Evolutionary conservation across 2,797 vertebrate genomes (phyloP), one percentile per base, ranked within the genome.

Genomic region (Spea hammondii): DNA sequence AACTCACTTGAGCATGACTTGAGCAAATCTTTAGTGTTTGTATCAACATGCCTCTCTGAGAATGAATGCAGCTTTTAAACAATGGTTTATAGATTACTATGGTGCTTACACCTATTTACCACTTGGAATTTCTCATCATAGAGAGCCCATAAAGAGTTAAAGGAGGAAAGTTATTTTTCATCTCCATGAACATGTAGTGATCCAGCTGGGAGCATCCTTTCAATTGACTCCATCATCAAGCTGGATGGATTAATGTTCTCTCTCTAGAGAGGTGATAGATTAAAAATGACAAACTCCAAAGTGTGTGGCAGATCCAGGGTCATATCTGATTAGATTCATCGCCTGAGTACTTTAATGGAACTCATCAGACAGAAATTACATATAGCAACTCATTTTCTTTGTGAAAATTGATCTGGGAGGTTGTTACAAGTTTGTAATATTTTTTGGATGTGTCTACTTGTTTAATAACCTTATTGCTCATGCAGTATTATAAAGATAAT

Each of bases 271-370:
- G 68, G 68, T 70, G 68, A 54, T 44, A 70, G 68, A 70, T 70
- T 70, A 70, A 48, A 70, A 70, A 70, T 70, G 68, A 70, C 68
- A 70, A 55, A 54, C 68, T 55, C 51, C 48, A 55, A 45, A 70
- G 68, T 53, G 49, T 70, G 68, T 70, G 48, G 50, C 68, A 44
- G 68, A 70, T 12, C 32, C 48, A 14, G 68, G 68, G 68, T 70
- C 68, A 55, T 54, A 32, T 70, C 68, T 70, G 49, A 70, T 70
- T 70, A 70, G 50, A 14, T 55, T 70, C 68, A 54, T 44, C 32
- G 50, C 17, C 11, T 49, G 5, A 17, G 14, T 70, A 6, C 68
- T 55, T 44, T 45, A 50, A 54, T 70, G 9, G 68, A 70, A 44
- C 4, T 45, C 10, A 53, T 54, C 14, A 51, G 17, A 10, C 32